A percentile compares a stretch with the other conserved stretches of the same genome.
These are phyloP conservation scores for Drosophila kohkoa DNA, from an alignment of 1,140 invertebrate genomes.

Conservation along the genomic window DNA sequence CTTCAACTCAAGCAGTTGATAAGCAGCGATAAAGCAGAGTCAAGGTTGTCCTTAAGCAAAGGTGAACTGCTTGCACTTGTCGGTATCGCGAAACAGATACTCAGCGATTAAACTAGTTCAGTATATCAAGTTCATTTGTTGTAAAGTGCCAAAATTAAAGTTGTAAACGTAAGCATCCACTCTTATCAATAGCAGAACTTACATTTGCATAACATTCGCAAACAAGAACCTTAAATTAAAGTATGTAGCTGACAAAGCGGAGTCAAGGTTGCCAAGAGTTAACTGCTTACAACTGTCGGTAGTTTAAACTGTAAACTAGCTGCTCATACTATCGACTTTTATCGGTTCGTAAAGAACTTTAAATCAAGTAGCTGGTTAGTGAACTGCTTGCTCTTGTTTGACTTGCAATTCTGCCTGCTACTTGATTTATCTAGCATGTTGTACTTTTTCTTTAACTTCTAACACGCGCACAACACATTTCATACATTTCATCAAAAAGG, in stretches of 20 bases:
- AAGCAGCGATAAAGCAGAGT: background rate
- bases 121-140: background rate
- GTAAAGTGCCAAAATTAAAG: no score
- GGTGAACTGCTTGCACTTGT: background rate
- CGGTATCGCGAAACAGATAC: background rate
- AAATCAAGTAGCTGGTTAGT: no score
- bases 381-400: background rate
- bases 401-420: background rate
- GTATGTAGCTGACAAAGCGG: background rate
- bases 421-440: background rate
- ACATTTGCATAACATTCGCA: slow-evolving; percentile 57
- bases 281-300: background rate
- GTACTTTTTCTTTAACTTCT: background rate
- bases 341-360: no score
- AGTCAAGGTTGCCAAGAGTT: slow-evolving; percentile 5
- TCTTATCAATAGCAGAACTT: background rate
- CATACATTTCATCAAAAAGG: slow-evolving; percentile 21
- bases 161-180: no score
- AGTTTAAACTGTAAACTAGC: no score
- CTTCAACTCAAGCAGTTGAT: slow-evolving; percentile 10
- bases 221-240: background rate
- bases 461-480: slow-evolving; percentile 8
- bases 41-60: slow-evolving; percentile 9
- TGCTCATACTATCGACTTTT: no score
- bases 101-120: background rate